Evolutionary conservation across 2,113 vertebrate genomes (phyloP).

Genomic region (Proteles cristata): DNA sequence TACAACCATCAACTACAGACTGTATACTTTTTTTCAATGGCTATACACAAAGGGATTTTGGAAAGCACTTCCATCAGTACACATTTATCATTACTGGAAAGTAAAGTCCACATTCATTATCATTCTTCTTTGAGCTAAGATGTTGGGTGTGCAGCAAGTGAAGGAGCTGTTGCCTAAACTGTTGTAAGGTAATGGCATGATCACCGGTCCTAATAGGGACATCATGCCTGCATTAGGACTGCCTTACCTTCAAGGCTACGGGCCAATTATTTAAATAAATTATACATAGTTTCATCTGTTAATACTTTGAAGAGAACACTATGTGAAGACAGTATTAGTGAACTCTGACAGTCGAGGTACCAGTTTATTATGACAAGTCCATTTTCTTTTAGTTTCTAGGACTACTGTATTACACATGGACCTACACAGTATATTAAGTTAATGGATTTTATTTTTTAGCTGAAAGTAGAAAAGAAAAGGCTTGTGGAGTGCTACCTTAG

Average conservation of each 20-base stretch:
- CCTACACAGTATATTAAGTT: neutral
- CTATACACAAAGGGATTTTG: neutral
- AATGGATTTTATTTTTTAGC: constrained; percentile 66
- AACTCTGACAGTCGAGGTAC: neutral
- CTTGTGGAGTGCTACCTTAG: neutral
- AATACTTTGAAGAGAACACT: neutral
- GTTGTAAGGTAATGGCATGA: neutral
- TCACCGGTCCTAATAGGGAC: constrained; percentile 65
- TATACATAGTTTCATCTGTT: neutral
- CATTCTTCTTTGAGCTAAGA: neutral
- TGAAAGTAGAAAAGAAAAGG: neutral
- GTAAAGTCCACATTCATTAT: neutral
- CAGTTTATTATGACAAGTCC: constrained; percentile 36
- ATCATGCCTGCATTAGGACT: constrained; percentile 61
- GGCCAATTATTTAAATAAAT: constrained; percentile 32
- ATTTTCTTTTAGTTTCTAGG: constrained; percentile 50
- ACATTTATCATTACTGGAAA: neutral
- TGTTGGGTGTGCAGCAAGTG: constrained; percentile 49
- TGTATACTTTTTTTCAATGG: constrained; percentile 52
- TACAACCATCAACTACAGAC: neutral
- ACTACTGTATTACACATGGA: neutral
- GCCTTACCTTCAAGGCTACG: neutral
- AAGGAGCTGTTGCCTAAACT: constrained; percentile 66
- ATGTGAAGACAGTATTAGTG: constrained; percentile 23
- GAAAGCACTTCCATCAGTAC: neutral